Evolutionary conservation across 1,140 invertebrate species (phyloP).

Genomic region (Alviniconcha marisindica): DNA sequence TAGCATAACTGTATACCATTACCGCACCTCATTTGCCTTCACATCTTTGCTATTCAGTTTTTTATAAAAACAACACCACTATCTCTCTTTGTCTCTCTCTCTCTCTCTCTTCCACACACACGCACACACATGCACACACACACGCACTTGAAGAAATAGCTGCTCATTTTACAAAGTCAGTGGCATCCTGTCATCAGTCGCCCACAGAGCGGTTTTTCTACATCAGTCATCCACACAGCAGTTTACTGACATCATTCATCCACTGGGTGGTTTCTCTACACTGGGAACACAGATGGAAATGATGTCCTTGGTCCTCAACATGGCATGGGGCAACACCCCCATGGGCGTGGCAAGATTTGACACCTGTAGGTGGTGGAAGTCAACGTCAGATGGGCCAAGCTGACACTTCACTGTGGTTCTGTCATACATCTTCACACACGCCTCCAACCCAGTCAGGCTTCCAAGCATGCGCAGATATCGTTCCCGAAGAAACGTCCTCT

Average conservation of each 20-base stretch:
- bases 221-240: neutral
- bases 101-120: neutral
- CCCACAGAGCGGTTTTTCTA: neutral
- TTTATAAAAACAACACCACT: neutral
- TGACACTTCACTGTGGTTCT: constrained; percentile 62
- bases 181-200: neutral
- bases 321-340: constrained; percentile 69
- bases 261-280: no score
- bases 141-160: neutral
- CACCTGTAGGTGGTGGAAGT: constrained; percentile 58
- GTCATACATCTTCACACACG: constrained; percentile 64
- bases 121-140: neutral
- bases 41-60: neutral
- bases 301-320: constrained; percentile 71
- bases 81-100: neutral
- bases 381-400: constrained; percentile 65
- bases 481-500: constrained; percentile 69
- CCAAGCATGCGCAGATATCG: constrained; percentile 69
- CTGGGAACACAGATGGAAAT: constrained; percentile 57
- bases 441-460: constrained; percentile 56
- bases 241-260: neutral
- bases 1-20: no score
- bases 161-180: no score
- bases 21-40: neutral
- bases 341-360: constrained; percentile 71